A percentile compares a stretch with the other conserved stretches of the same genome.
These are phyloP conservation scores for Fundulus diaphanus DNA, from an alignment of 2,797 vertebrate genomes.

Conservation along the genomic window DNA sequence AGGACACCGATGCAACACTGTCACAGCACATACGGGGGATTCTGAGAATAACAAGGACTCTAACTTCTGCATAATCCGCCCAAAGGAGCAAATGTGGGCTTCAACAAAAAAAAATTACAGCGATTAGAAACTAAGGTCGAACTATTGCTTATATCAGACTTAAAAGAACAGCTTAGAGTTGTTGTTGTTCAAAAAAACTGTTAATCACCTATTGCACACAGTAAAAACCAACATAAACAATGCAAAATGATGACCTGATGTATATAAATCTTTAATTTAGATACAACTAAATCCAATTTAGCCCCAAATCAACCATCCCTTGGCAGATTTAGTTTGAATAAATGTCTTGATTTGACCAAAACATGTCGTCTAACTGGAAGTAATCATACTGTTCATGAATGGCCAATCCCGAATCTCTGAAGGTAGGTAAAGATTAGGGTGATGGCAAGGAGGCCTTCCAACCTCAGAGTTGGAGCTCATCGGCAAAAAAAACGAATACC, in stretches of 20 bases:
- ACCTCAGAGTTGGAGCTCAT: too few relatives aligned
- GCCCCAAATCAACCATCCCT: too few relatives aligned
- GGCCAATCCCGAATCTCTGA: too few relatives aligned
- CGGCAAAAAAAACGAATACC: too few relatives aligned
- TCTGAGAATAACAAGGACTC: slow-evolving; percentile 3
- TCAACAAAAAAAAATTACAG: slow-evolving; percentile 2
- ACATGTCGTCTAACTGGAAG: too few relatives aligned
- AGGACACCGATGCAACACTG: slow-evolving; percentile 10
- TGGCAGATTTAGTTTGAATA: not conserved
- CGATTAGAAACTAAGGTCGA: not conserved
- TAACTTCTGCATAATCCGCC: slow-evolving; percentile 12
- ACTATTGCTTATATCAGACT: not conserved
- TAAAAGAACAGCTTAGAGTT: not conserved
- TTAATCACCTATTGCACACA: not conserved
- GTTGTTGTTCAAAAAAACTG: not conserved
- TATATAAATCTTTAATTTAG: not conserved
- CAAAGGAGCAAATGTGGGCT: slow-evolving; percentile 1
- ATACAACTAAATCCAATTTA: not conserved
- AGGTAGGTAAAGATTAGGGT: too few relatives aligned
- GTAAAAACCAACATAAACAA: not conserved
- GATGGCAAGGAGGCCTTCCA: too few relatives aligned
- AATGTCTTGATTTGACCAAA: not conserved
- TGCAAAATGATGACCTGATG: not conserved
- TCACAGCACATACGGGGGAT: not conserved
- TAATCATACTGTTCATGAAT: too few relatives aligned